Base-by-base conservation (phyloP, 2,888 invertebrate species). In the Mimachlamys varia region DNA sequence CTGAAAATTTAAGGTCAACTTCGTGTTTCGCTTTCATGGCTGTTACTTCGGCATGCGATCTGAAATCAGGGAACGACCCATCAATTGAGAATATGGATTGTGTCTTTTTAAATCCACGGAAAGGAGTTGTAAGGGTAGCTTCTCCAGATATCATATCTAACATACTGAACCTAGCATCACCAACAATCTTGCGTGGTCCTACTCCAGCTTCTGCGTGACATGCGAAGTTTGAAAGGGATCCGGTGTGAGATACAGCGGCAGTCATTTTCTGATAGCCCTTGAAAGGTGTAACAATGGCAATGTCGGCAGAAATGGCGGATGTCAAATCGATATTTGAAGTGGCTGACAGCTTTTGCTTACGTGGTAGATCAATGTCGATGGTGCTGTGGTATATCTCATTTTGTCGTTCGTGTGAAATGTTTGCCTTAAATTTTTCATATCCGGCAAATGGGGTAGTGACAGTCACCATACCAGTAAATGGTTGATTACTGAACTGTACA, bases 241-340 rank as follows among this genome's bases (percentile, higher is more conserved):
- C 94, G 22, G 92, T 92, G 76, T 96, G 95, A 38, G 92, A 89
- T 88, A 95, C 90, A 12, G 93, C 88, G 50, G 94, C 90, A 62
- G 92, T 93, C 89, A 93, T 92, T 58, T 91, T 88, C 89, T 92
- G 91, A 58, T 87, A 91, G n/a, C 89, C 90, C 50, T 89, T 88
- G 44, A 93, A 92, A 58, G 93, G 92, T 88, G 93, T 93, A 88
- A 76, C 53, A 15, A 92, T 17, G 19, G 22, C n/a, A 17, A 58
- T 17, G 22, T 58, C 58, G 22, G 58, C 22, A 19, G 58, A 58
- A 58, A 58, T 22, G 5, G 19, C 10, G 4, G 58, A 58, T 4
- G 58, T 58, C 58, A 58, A 15, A 22, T 58, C 58, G 19, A 58
- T 58, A 58, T 58, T 58, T 58, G 58, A 15, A 22, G 58, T 58